Evolutionary conservation across 2,888 invertebrate genomes (phyloP), one percentile per base, ranked within the genome.

Genomic region (Acheta domesticus): DNA sequence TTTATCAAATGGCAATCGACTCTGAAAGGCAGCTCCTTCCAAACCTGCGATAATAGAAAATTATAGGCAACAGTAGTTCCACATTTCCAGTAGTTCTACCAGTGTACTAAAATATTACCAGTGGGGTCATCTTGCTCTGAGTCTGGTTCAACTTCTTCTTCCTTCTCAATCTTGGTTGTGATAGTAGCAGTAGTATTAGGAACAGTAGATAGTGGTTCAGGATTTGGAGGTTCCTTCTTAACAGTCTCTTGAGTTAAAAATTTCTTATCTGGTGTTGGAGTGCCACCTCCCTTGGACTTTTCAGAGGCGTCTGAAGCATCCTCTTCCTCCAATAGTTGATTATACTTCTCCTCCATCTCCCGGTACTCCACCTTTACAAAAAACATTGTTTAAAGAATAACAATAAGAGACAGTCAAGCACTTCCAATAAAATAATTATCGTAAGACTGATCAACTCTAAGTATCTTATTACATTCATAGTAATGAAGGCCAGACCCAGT

Each of bases 21-120:
- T 97, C 86, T 98, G 96, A 86, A 96, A 96, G 0, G 96, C 96
- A 76, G 96, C 96, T 74, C 97, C 97, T 88, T 98, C 97, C 82
- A 97, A 89, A 49, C 94, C 89, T 93, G 79, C n/a, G 77, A 48
- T 74, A 73, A 81, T 48, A 23, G 36, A 20, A 62, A 16, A n/a
- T 62, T 4, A 62, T 16, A 1, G n/a, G 8, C n/a, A 62, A 36
- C 1, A n/a, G 16, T 4, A 62, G 11, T 1, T 62, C 14, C n/a
- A 62, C 4, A 1, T 62, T 62, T 19, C 14, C 4, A 14, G 1
- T 62, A 19, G 12, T 62, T 62, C 16, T 36, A 8, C 62, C 14
- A 62, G n/a, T 62, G 62, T 19, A 62, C 74, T 78, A 21, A 19
- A 62, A 20, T 82, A 82, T 81, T 83, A 88, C 88, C 89, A 82